Conservation (phyloP, 2,888 invertebrate species). For the Tachystola acroxantha region DNA sequence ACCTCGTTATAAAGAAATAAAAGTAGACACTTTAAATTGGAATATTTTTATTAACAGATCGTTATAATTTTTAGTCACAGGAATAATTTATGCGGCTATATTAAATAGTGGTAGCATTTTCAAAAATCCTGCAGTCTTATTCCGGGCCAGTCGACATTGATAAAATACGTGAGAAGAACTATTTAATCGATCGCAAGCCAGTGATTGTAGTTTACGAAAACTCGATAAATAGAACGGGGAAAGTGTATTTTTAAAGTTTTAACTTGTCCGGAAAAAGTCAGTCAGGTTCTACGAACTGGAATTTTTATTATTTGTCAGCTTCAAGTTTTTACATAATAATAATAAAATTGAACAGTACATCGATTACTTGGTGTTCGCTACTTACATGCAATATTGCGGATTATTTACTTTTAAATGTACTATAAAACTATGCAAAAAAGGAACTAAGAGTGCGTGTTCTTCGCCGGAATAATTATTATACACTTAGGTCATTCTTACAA, state of each 20-base stretch:
- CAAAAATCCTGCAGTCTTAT: too few relatives aligned
- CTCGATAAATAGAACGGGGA: too few relatives aligned
- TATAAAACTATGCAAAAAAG: constrained; percentile 63
- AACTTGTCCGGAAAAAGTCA: too few relatives aligned
- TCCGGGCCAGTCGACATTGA: too few relatives aligned
- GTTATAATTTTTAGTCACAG: constrained; percentile 54
- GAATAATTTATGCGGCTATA: constrained; percentile 5
- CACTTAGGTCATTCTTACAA: constrained; percentile 42
- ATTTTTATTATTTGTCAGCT: too few relatives aligned
- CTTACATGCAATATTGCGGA: constrained; percentile 30
- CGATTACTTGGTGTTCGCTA: constrained; percentile 21
- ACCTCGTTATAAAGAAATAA: constrained; percentile 24
- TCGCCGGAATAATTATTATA: constrained; percentile 46
- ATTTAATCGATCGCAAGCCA: too few relatives aligned
- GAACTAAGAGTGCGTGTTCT: constrained; percentile 68
- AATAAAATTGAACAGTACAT: not conserved
- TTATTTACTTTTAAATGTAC: constrained; percentile 35
- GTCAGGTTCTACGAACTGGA: too few relatives aligned
- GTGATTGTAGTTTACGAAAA: too few relatives aligned
- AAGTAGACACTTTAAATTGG: constrained; percentile 38
- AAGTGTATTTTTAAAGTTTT: too few relatives aligned
- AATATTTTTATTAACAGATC: constrained; percentile 72
- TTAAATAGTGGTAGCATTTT: not conserved
- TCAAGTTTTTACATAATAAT: not conserved
- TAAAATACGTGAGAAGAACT: too few relatives aligned